These are phyloP conservation scores for Agelastica alni DNA, from an alignment of 2,888 invertebrate species.

Conservation along the genomic window DNA sequence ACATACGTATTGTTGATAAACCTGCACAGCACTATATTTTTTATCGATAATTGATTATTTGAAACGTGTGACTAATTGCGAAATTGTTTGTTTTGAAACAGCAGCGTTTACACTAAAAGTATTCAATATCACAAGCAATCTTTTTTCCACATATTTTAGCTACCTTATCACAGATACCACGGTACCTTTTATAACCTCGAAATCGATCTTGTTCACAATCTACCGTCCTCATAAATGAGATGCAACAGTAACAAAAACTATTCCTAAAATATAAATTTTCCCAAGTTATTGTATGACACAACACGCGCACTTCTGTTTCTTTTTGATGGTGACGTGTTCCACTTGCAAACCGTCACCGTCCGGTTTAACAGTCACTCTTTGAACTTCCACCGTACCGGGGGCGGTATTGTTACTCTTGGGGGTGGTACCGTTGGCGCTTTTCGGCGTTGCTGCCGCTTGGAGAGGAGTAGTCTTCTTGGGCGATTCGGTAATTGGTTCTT, in stretches of 20 bases:
- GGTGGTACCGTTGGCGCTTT: slow-evolving; percentile 50
- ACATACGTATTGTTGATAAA: no score
- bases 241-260: slow-evolving; percentile 16
- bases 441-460: slow-evolving; percentile 54
- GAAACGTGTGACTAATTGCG: no score
- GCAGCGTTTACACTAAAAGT: no score
- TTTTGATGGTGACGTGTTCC: slow-evolving; percentile 90
- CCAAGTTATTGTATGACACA: slow-evolving; percentile 85
- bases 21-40: no score
- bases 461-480: slow-evolving; percentile 41
- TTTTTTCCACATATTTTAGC: background rate
- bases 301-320: slow-evolving; percentile 94
- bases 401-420: slow-evolving; percentile 52
- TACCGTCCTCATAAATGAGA: slow-evolving; percentile 9
- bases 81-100: no score
- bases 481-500: slow-evolving; percentile 44
- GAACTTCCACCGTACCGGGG: slow-evolving; percentile 68
- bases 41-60: no score
- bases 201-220: slow-evolving; percentile 18
- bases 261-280: slow-evolving; percentile 4
- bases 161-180: slow-evolving; percentile 33
- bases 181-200: slow-evolving; percentile 12
- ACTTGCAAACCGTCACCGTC: slow-evolving; percentile 74
- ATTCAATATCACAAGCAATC: slow-evolving; percentile 7
- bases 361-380: slow-evolving; percentile 71